Percentiles rank a stretch among this genome's conserved stretches.
These are phyloP conservation scores for Cheirogaleus medius DNA, from an alignment of 2,113 vertebrate genomes.

Conservation along the genomic window DNA sequence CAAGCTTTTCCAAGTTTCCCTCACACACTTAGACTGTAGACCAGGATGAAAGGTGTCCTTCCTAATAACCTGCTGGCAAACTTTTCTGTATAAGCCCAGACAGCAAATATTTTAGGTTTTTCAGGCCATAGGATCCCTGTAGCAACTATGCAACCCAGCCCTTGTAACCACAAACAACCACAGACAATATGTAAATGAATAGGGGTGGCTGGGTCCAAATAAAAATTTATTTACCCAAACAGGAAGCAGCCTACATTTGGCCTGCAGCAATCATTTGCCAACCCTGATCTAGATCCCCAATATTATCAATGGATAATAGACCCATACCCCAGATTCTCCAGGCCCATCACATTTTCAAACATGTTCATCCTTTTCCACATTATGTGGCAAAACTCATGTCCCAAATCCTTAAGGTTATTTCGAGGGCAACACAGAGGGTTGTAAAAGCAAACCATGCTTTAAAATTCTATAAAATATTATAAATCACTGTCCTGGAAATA, in stretches of 20 bases:
- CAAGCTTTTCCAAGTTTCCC: not conserved
- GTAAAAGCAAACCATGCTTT: not conserved
- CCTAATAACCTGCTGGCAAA: not conserved
- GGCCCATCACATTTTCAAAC: not conserved
- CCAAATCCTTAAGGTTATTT: not conserved
- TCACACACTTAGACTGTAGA: not conserved
- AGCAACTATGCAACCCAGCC: not conserved
- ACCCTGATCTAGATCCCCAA: not conserved
- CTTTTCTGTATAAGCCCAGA: not conserved
- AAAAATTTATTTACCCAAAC: not conserved
- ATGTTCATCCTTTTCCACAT: not conserved
- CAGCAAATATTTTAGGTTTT: not conserved
- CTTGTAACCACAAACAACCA: not conserved
- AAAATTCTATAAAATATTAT: not conserved
- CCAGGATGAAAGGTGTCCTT: too few species aligned
- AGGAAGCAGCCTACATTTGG: not conserved
- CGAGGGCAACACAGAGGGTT: not conserved
- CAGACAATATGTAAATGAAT: not conserved
- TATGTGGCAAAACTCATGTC: not conserved
- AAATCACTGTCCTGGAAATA: not conserved
- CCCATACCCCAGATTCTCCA: not conserved
- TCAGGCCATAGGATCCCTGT: not conserved
- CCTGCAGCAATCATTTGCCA: not conserved
- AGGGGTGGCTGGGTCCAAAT: not conserved
- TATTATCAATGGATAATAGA: not conserved